A percentile compares a stretch with the other conserved stretches of the same genome.
phyloP scores from a whole-genome alignment of 1,140 invertebrate genomes.

The Harpegnathos saltator region DNA sequence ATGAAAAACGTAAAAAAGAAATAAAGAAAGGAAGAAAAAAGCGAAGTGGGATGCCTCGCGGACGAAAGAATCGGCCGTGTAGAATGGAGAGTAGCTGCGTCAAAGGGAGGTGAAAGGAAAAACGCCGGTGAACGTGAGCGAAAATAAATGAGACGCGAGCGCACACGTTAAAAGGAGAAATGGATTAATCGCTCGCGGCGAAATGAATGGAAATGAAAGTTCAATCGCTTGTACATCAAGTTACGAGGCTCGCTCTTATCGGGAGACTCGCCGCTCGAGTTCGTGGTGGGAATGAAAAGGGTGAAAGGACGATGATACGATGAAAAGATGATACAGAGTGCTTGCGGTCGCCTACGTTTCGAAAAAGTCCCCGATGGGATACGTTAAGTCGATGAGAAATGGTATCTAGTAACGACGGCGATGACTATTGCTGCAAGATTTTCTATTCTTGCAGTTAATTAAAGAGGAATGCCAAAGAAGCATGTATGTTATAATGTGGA shows the following conservation, averaged over 20 bases:
- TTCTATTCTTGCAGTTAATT: background rate
- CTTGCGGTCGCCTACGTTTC: background rate
- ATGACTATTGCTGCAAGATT: background rate
- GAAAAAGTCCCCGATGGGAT: background rate
- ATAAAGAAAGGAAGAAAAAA: too few relatives aligned
- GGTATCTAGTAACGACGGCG: background rate
- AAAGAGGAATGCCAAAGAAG: too few relatives aligned
- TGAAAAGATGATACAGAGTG: slow-evolving; percentile 15
- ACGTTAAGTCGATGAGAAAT: background rate
- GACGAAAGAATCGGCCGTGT: slow-evolving; percentile 41
- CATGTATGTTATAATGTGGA: too few relatives aligned
- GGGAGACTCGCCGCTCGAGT: too few relatives aligned
- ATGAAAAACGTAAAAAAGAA: slow-evolving; percentile 49
- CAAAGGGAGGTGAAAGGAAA: slow-evolving; percentile 68
- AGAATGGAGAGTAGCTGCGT: slow-evolving; percentile 24
- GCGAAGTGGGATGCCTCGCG: background rate
- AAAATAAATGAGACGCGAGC: slow-evolving; percentile 60
- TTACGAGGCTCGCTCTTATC: background rate
- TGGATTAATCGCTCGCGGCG: slow-evolving; percentile 63
- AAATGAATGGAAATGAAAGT: slow-evolving; percentile 68
- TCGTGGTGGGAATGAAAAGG: background rate
- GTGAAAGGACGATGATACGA: slow-evolving; percentile 26
- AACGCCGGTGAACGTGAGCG: slow-evolving; percentile 40
- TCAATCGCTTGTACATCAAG: background rate
- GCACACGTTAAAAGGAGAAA: slow-evolving; percentile 60